Evolutionary conservation across 1,140 invertebrate species (phyloP).

Genomic region (Trichonephila inaurata): DNA sequence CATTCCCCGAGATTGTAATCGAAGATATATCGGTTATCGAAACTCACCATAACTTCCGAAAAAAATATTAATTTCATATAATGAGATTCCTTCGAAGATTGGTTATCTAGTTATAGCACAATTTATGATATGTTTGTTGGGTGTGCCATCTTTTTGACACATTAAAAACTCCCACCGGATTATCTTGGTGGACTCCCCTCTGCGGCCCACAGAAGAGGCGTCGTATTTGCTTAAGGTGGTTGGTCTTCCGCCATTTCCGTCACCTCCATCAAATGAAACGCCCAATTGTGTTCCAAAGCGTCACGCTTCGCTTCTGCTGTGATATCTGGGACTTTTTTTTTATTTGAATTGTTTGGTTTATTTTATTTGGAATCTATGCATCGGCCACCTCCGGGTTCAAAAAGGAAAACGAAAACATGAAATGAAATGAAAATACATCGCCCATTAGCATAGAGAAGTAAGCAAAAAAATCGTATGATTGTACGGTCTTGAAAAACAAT

Average conservation of each 20-base stretch:
- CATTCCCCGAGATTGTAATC: not conserved
- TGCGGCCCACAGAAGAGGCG: conserved; percentile 10
- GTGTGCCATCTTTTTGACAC: conserved; percentile 46
- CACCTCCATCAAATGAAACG: conserved; percentile 38
- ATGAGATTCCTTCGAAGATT: not conserved
- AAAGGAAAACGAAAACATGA: not conserved
- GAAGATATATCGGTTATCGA: not conserved
- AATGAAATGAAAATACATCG: conserved; percentile 8
- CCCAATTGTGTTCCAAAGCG: conserved; percentile 27
- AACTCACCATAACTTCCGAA: not conserved
- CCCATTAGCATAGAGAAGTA: not conserved
- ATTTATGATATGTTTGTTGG: conserved; percentile 35
- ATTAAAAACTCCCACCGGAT: conserved; percentile 55
- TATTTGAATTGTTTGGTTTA: not conserved
- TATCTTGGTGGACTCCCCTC: conserved; percentile 1
- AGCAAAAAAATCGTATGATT: not conserved
- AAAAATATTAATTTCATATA: conserved; percentile 25
- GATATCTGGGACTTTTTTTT: not conserved
- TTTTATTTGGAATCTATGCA: not conserved
- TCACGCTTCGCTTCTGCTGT: not conserved
- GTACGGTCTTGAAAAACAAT: not conserved
- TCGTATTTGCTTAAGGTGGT: conserved; percentile 47
- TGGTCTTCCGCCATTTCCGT: not conserved
- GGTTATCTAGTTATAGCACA: not conserved
- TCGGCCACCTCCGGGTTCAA: not conserved